A percentile compares a stretch with the other conserved stretches of the same genome.
phyloP scores from a whole-genome alignment of 2,797 vertebrate species.

The Pangasius djambal region DNA sequence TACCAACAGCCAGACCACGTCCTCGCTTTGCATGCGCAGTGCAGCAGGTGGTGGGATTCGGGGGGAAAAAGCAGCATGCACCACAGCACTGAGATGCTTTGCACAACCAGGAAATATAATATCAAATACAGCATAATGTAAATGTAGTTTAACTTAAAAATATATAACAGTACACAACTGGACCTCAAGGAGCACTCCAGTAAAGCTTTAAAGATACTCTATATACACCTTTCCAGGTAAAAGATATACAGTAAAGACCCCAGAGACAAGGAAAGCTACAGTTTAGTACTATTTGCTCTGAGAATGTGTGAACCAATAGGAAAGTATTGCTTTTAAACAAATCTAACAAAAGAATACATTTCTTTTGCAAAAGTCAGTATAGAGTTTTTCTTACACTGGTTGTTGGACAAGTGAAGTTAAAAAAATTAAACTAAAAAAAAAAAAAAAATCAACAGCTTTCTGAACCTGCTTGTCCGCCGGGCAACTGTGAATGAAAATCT shows the following conservation, averaged over 20 bases:
- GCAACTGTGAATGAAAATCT: conserved; percentile 12
- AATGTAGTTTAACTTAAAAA: neutral
- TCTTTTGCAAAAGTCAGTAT: neutral
- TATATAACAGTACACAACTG: neutral
- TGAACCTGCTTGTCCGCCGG: neutral
- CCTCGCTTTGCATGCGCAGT: neutral
- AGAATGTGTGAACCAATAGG: neutral
- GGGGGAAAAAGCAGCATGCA: too few species aligned
- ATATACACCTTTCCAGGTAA: neutral
- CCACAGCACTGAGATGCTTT: neutral
- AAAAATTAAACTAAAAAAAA: neutral
- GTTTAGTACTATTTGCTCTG: neutral
- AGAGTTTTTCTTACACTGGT: neutral
- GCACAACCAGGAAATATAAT: neutral
- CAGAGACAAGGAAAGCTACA: neutral
- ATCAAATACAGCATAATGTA: neutral
- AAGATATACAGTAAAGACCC: neutral
- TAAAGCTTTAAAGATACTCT: neutral
- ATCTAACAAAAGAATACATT: neutral
- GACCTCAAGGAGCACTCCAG: neutral
- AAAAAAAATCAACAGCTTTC: neutral
- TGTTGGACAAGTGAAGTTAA: neutral
- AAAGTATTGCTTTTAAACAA: neutral
- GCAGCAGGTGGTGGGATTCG: neutral
- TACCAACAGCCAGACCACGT: neutral